Percentiles rank a stretch among this genome's conserved stretches.
phyloP scores from a whole-genome alignment of 2,113 vertebrate species.

The Carassius carassius region DNA sequence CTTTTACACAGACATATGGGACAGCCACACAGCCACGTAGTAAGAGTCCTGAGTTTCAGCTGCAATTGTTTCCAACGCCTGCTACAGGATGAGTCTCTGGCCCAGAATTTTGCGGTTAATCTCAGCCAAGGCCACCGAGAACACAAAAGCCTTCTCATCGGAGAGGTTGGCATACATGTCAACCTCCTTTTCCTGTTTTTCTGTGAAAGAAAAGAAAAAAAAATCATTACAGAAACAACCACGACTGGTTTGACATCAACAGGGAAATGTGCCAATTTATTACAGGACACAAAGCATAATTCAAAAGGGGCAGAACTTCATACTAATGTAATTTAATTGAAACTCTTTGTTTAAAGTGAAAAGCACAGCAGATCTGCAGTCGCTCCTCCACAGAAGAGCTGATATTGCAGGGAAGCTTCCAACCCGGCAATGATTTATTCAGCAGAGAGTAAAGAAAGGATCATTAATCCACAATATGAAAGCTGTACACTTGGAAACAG shows the following conservation, averaged over 20 bases:
- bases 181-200: slow-evolving; percentile 97
- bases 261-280: not conserved
- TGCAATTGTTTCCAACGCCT: slow-evolving; percentile 46
- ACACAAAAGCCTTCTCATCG: slow-evolving; percentile 97
- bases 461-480: slow-evolving; percentile 49
- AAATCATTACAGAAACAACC: not conserved
- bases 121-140: slow-evolving; percentile 97
- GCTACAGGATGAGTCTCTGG: slow-evolving; percentile 91
- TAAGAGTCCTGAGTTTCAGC: slow-evolving; percentile 65
- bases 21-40: slow-evolving; percentile 59
- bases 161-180: slow-evolving; percentile 97
- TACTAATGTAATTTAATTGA: not conserved
- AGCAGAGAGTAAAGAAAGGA: slow-evolving; percentile 42
- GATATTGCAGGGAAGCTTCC: slow-evolving; percentile 18
- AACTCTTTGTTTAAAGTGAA: not conserved
- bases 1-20: slow-evolving; percentile 50
- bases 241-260: not conserved
- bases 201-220: slow-evolving; percentile 70
- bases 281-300: not conserved
- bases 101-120: slow-evolving; percentile 99
- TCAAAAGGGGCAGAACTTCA: not conserved
- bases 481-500: slow-evolving; percentile 4
- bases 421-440: slow-evolving; percentile 54
- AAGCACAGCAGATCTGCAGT: not conserved
- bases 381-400: not conserved